A percentile compares a stretch with the other conserved stretches of the same genome.
Evolutionary conservation across 2,888 invertebrate species (phyloP).

Genomic region (Hedya salicella): DNA sequence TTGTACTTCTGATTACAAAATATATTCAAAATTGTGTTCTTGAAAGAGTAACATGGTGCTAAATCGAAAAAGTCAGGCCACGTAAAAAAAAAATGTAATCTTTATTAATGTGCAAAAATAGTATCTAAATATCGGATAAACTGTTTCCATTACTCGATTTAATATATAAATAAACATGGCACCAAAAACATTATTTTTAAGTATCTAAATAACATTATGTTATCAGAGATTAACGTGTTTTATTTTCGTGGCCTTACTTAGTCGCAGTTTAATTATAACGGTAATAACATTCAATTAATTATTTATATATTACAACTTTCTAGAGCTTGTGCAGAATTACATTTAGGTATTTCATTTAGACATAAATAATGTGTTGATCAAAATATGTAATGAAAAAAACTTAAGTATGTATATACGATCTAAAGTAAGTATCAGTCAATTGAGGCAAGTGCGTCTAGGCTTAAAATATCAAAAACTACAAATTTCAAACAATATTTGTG

Average conservation of each 20-base stretch:
- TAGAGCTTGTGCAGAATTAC: slow-evolving; percentile 14
- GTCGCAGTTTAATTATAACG: slow-evolving; percentile 25
- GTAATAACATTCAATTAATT: slow-evolving; percentile 22
- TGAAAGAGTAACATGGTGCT: slow-evolving; percentile 17
- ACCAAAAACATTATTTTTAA: too few species aligned
- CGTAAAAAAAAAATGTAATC: neutral
- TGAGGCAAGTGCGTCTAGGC: too few species aligned
- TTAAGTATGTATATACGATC: neutral
- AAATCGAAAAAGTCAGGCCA: slow-evolving; percentile 6
- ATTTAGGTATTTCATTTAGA: slow-evolving; percentile 6
- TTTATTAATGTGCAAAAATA: neutral
- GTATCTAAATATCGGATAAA: neutral
- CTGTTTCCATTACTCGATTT: too few species aligned
- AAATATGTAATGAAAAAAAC: slow-evolving; percentile 6
- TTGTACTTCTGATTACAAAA: too few species aligned
- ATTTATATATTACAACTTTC: slow-evolving; percentile 20
- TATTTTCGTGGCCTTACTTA: slow-evolving; percentile 25
- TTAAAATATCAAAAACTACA: too few species aligned
- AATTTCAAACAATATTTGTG: too few species aligned
- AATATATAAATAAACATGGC: too few species aligned
- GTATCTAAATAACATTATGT: too few species aligned
- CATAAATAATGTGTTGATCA: slow-evolving; percentile 10
- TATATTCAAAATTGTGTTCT: neutral
- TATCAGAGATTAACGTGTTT: neutral
- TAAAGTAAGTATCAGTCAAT: too few species aligned